These are phyloP conservation scores for Sebastolobus alascanus DNA, from an alignment of 2,797 vertebrate species.

Conservation along the genomic window DNA sequence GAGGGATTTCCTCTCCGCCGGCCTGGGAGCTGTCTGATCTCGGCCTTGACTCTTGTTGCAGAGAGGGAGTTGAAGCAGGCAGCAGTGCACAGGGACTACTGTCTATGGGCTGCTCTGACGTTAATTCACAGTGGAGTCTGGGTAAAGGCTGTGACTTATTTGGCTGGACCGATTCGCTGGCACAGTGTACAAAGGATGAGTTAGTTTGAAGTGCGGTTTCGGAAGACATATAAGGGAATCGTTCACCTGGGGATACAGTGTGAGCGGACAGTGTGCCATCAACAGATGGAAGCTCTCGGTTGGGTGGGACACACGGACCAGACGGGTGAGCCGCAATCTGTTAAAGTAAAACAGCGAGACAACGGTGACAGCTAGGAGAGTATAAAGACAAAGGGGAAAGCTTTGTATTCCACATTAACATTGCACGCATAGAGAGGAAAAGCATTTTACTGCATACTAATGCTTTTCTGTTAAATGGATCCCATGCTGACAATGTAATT, in stretches of 20 bases:
- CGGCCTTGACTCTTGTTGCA: constrained; percentile 33
- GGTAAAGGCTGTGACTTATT: constrained; percentile 59
- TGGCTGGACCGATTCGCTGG: constrained; percentile 55
- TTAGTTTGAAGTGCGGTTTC: constrained; percentile 56
- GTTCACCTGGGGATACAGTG: constrained; percentile 65
- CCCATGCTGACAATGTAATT: constrained; percentile 67
- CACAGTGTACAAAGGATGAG: constrained; percentile 51
- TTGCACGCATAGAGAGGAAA: constrained; percentile 52
- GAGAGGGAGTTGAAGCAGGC: constrained; percentile 20
- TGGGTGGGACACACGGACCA: constrained; percentile 61
- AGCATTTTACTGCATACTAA: constrained; percentile 67
- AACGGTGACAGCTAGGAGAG: constrained; percentile 60
- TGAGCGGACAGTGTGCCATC: constrained; percentile 58
- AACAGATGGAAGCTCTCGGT: constrained; percentile 63
- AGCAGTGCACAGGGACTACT: constrained; percentile 25
- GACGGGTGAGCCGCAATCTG: constrained; percentile 73
- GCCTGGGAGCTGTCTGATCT: constrained; percentile 54
- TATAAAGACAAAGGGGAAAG: constrained; percentile 25
- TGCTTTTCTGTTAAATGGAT: constrained; percentile 68
- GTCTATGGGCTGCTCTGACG: constrained; percentile 46
- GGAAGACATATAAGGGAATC: constrained; percentile 57
- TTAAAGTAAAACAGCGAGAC: constrained; percentile 64
- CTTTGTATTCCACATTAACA: constrained; percentile 40
- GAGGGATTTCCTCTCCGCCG: constrained; percentile 47
- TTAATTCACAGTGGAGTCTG: constrained; percentile 61